These are phyloP conservation scores for Rhea americana DNA, from an alignment of 2,113 vertebrate genomes.

Conservation along the genomic window DNA sequence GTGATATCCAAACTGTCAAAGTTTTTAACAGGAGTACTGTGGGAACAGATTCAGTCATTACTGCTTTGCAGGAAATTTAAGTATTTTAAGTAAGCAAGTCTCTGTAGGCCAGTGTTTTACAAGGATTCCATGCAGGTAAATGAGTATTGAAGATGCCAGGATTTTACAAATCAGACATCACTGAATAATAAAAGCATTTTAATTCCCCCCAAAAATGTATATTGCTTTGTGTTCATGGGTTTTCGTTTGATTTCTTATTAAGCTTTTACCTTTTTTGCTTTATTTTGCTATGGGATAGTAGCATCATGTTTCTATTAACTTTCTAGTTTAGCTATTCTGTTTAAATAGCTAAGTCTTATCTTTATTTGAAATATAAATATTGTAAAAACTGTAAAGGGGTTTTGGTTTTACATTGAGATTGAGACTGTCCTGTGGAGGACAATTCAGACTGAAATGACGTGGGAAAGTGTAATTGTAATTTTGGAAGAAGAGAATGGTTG, in stretches of 20 bases:
- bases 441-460: not conserved
- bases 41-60: slow-evolving; percentile 24
- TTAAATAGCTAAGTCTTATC: accelerated
- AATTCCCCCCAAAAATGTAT: not conserved
- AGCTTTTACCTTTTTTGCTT: not conserved
- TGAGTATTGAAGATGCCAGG: not conserved
- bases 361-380: not conserved
- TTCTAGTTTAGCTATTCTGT: not conserved
- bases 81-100: slow-evolving; percentile 36
- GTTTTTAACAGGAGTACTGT: slow-evolving; percentile 25
- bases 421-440: not conserved
- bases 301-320: not conserved
- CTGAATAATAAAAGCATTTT: not conserved
- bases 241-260: not conserved
- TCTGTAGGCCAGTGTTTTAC: slow-evolving; percentile 30
- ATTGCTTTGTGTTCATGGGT: not conserved
- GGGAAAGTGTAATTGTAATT: not conserved
- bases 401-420: not conserved
- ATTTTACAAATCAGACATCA: not conserved
- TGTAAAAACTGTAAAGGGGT: not conserved
- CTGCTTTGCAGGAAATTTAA: not conserved
- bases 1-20: slow-evolving; percentile 46
- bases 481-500: not conserved
- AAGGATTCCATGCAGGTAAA: not conserved
- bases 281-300: not conserved